These are phyloP conservation scores for Coilia nasus DNA, from an alignment of 2,797 vertebrate genomes.

Conservation along the genomic window DNA sequence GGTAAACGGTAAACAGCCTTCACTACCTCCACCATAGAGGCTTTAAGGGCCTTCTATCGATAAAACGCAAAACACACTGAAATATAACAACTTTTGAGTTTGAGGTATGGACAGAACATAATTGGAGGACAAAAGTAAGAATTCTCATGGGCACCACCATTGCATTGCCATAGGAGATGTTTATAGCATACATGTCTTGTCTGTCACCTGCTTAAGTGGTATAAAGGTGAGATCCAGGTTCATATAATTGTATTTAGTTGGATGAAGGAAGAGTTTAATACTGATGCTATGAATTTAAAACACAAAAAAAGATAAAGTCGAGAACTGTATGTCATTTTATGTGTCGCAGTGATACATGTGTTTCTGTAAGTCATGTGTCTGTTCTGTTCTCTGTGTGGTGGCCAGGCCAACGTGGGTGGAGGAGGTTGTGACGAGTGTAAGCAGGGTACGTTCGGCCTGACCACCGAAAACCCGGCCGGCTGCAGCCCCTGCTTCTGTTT, in stretches of 20 bases:
- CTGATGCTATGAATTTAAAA: background rate
- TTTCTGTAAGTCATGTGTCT: background rate
- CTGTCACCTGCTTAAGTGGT: too few species aligned
- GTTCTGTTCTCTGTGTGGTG: background rate
- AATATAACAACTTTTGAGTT: background rate
- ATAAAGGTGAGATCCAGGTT: background rate
- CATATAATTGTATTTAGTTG: background rate
- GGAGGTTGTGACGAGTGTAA: slow-evolving; percentile 84
- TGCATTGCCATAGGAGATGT: too few species aligned
- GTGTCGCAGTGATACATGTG: too few species aligned
- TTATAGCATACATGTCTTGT: too few species aligned
- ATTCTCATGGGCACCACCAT: too few species aligned
- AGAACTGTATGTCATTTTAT: too few species aligned
- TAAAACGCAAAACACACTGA: too few species aligned
- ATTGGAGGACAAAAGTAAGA: background rate
- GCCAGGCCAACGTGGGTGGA: slow-evolving; percentile 85
- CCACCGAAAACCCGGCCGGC: slow-evolving; percentile 67
- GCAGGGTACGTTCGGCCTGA: slow-evolving; percentile 81
- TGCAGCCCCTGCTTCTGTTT: slow-evolving; percentile 90
- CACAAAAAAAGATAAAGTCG: too few species aligned
- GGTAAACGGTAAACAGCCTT: too few species aligned
- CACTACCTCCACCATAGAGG: too few species aligned
- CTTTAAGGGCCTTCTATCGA: too few species aligned
- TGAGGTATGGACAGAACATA: background rate
- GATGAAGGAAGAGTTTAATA: background rate